Evolutionary conservation across 1,140 invertebrate genomes (phyloP).

Genomic region (Holcopasites calliopsidis): DNA sequence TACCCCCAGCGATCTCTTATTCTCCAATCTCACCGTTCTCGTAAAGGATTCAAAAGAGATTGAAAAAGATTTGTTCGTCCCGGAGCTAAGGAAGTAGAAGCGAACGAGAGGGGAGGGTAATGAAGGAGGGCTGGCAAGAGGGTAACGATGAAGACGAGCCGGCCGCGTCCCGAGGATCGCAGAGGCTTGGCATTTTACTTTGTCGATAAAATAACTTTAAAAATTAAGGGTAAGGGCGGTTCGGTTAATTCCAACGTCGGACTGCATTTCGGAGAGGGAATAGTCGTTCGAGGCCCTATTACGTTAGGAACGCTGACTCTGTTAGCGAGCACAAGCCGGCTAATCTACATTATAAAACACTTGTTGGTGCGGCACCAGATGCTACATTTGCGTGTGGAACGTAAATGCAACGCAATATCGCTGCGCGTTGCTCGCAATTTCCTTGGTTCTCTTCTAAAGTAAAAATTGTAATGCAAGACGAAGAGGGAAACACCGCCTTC

Average conservation of each 20-base stretch:
- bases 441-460: neutral
- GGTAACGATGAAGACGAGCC: neutral
- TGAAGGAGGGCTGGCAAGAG: constrained; percentile 1
- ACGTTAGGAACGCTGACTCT: neutral
- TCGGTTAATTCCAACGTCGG: constrained; percentile 16
- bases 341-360: constrained; percentile 62
- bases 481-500: neutral
- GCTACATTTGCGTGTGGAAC: constrained; percentile 50
- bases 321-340: neutral
- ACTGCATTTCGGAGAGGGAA: neutral
- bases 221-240: neutral
- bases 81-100: constrained; percentile 36
- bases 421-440: neutral
- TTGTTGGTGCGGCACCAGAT: constrained; percentile 27
- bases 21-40: constrained; percentile 56
- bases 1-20: constrained; percentile 9
- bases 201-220: constrained; percentile 60
- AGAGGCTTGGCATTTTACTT: constrained; percentile 7
- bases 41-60: constrained; percentile 67
- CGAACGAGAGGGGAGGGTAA: constrained; percentile 18
- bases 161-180: neutral
- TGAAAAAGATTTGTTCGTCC: constrained; percentile 65
- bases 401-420: constrained; percentile 22
- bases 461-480: neutral
- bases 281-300: constrained; percentile 8